Evolutionary conservation across 2,797 vertebrate species (phyloP).

Genomic region (Esox masquinongy): DNA sequence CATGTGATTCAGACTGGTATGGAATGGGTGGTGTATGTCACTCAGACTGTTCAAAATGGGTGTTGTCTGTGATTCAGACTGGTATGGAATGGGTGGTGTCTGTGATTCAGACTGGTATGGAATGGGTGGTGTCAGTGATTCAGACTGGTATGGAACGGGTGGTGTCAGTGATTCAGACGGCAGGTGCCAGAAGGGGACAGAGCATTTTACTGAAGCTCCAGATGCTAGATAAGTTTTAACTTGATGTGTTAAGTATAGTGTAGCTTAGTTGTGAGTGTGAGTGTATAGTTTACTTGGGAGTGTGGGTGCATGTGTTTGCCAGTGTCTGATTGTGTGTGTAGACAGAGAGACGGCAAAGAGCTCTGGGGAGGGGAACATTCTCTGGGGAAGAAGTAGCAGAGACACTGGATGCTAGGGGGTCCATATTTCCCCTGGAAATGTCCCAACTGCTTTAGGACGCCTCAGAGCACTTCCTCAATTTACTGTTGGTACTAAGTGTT

Average conservation of each 20-base stretch:
- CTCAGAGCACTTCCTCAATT: conserved; percentile 68
- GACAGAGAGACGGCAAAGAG: no score
- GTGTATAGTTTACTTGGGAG: no score
- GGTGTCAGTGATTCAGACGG: not conserved
- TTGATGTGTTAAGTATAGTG: not conserved
- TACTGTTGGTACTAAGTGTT: conserved; percentile 46
- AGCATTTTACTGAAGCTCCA: conserved; percentile 16
- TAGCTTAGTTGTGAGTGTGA: not conserved
- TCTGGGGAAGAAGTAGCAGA: not conserved
- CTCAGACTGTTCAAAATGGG: no score
- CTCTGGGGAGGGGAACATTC: no score
- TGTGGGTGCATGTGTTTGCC: no score
- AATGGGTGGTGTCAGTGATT: not conserved
- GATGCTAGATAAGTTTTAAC: not conserved
- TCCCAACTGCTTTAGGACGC: conserved; percentile 48
- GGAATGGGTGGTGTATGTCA: no score
- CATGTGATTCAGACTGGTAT: no score
- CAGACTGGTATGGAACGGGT: not conserved
- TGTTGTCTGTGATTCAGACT: no score
- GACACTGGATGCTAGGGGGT: conserved; percentile 10
- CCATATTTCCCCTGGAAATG: conserved; percentile 45
- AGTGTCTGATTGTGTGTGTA: not conserved
- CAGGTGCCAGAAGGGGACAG: not conserved
- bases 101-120: no score
- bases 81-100: no score